Base-by-base conservation (phyloP, 2,888 invertebrate genomes). In the Perizoma flavofasciatum region DNA sequence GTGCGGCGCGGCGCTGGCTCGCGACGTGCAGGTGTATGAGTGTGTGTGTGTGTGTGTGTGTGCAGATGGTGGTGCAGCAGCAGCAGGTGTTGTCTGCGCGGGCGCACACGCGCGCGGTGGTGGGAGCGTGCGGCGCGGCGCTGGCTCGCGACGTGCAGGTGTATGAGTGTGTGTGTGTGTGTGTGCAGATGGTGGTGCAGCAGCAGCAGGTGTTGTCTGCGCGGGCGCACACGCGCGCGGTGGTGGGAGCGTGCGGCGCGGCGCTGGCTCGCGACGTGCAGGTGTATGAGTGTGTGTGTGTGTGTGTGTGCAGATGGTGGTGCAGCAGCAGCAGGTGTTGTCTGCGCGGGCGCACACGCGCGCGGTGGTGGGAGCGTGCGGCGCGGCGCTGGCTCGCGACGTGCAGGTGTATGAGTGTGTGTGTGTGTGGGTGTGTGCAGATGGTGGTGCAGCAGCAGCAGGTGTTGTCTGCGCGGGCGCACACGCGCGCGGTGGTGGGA, bases 61-160 rank as follows among this genome's bases (percentile, higher is more conserved):
- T 22, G 32, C 11, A 79, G 70, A 67, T 61, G 69, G n/a, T 56
- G 33, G 5, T 7, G 37, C 7, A 6, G 34, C 33, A 22, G 22
- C 68, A 61, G 34, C 41, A 34, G 55, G 5, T 37, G 37, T 37
- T 37, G 44, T 47, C 40, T 41, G 78, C 77, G 65, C 77, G 78
- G 1, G 65, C 57, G 34, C 64, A 67, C n/a, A 89, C 67, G 41
- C 76, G 78, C 60, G 68, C 92, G 66, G 94, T 95, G 68, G 85
- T 93, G 59, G 84, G 84, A 55, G 92, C 93, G 60, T 93, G 93
- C 67, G 92, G 92, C 11, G 82, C 90, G 32, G 90, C 92, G 52
- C 94, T 94, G 68, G 91, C 93, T 45, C 81, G 79, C 39, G 90
- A 90, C 71, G 86, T 95, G 74, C 93, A 92, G 72, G 93, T n/a